Evolutionary conservation across 2,113 vertebrate genomes (phyloP), one percentile per base, ranked within the genome.

Genomic region (Herpetotheres cachinnans): DNA sequence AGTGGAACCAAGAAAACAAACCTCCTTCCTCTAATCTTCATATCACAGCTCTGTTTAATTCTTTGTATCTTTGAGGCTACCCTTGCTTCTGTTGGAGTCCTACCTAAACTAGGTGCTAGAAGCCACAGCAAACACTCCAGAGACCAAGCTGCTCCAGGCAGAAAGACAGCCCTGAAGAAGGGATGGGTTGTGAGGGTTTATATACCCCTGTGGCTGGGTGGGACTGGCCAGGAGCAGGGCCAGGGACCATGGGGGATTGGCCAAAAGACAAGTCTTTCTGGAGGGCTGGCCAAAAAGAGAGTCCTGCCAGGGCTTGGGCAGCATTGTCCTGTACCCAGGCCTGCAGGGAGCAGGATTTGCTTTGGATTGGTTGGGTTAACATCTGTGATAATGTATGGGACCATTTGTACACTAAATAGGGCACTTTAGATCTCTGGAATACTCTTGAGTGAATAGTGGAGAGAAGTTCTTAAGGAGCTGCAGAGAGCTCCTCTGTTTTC

Each of bases 141-240:
- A 42, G 0, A 32, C 11, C 29, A n/a, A 2, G 2, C 3, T 40
- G 0, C 36, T 42, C 18, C 3, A 49, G 5, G 0, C 19, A 87
- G 10, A 58, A 42, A 21, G 2, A 16, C 5, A 71, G 0, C 4
- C 22, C 26, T 11, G 1, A 4, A 7, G 3, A 4, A 14, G 4
- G 1, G 4, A 4, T 11, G 44, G 20, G 10, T 25, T 88, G 44
- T 44, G 32, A 62, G 36, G 27, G 9, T 30, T 95, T 85, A 16
- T 56, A 56, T 89, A 26, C 5, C 4, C 50, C n/a, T 38, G 11
- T 26, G 82, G 19, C 34, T 86, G 63, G 40, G 36, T 77, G 67
- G 82, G 76, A 16, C 38, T 61, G 72, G 71, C 63, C 42, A 34
- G 25, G 34, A 78, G 73, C 66, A 21, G 82, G 63, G 38, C 71